Evolutionary conservation across 2,888 invertebrate species (phyloP), one percentile per base, ranked within the genome.

Genomic region (Venusia cambrica): DNA sequence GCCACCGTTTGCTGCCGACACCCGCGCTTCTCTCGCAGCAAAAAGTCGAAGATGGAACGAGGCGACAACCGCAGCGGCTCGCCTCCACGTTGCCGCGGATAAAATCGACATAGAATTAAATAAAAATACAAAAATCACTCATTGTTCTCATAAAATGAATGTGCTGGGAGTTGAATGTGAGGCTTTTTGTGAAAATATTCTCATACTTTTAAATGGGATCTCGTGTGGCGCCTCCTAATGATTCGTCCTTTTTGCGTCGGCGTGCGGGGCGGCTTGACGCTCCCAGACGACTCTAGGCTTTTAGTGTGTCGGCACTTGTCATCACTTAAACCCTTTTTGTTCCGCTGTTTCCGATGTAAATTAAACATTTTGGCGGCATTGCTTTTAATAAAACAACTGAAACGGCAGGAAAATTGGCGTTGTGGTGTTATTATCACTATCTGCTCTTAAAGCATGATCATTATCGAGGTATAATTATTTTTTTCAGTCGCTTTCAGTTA

Each of bases 141-240:
- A 87, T 85, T 85, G 85, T 87, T 87, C 85, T 84, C 85, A 83
- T 84, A 83, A 85, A 87, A 87, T 87, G 84, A 87, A 87, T 87
- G 85, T 85, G 85, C 84, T 72, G 77, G 73, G 81, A 84, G 78
- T 83, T 84, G 85, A 84, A 85, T 84, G 85, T 85, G 80, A 72
- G 67, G 79, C 78, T 87, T 85, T 87, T 87, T 85, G 83, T 84
- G 80, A 68, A 85, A 84, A 87, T 87, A 85, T 87, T 87, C 84
- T 81, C 84, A 84, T 87, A 85, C 84, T 87, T 81, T 85, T 84
- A 85, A 84, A 85, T 81, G 83, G 83, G 79, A 66, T 74, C 83
- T 84, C 85, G 84, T 85, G 85, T 85, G 85, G 85, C 85, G 85
- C 85, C 85, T 83, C 78, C 81, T 85, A 87, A 87, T 84, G 84